Evolutionary conservation across 1,140 invertebrate species (phyloP), one percentile per base, ranked within the genome.

Genomic region (Nomia melanderi): DNA sequence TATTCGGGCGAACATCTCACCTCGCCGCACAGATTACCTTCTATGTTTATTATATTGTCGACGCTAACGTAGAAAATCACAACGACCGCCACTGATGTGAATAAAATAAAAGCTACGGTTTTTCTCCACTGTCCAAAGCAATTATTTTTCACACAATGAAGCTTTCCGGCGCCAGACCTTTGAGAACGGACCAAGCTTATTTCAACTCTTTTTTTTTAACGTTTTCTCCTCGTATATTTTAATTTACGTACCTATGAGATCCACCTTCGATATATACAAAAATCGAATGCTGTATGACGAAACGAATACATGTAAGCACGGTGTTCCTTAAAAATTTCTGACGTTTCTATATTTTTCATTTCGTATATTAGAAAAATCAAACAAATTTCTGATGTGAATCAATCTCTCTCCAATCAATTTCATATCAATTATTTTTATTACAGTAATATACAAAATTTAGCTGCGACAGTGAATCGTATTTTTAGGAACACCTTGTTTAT

Each of bases 181-280:
- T 1, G 4, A 25, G 36, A 57, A 23, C 14, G 12, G 29, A 29
- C 33, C 20, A 57, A 57, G 8, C 7, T 44, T 56, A 2, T 44
- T 47, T 12, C 14, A 25, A 5, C 3, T 44, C 6, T 20, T 44
- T 44, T 44, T 44, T 44, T 44, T 44, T 44, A 17, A 12, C 14
- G 14, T 44, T 44, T 44, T 44, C 41, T 17, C 8, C 2, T 27
- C n/a, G 1, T 23, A 31, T 27, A 31, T 57, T 65, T 36, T 23
- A 44, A 31, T 54, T 39, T 54, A 25, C 47, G 41, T 44, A 17
- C 20, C 47, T 65, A 56, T 74, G 36, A 74, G 50, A 74, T 56
- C 33, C 31, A 31, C 14, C 25, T 65, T 56, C 14, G 20, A n/a
- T 33, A 29, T 59, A 20, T n/a, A 33, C 25, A 9, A 9, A 23